These are phyloP conservation scores for Condylura cristata DNA, from an alignment of 2,113 vertebrate genomes.

Conservation along the genomic window DNA sequence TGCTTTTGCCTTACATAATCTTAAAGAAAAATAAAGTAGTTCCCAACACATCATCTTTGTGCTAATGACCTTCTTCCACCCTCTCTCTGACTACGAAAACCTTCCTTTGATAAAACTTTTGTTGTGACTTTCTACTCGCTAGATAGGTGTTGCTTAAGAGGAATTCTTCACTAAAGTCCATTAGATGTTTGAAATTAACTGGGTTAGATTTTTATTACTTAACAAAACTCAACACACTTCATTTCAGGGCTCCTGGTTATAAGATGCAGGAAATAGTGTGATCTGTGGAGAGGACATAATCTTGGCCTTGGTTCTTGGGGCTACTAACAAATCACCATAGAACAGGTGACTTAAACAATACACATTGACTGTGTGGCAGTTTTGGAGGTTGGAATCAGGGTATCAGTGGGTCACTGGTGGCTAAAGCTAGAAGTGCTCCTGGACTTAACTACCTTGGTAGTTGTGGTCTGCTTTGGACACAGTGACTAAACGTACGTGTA, in stretches of 20 bases:
- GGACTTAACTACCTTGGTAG: not conserved
- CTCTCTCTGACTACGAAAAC: no score
- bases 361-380: not conserved
- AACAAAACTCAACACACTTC: not conserved
- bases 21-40: no score
- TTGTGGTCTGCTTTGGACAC: not conserved
- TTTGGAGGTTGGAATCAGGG: not conserved
- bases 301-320: not conserved
- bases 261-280: not conserved
- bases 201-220: no score
- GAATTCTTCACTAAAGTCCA: no score
- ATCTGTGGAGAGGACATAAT: not conserved
- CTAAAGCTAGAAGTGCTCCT: not conserved
- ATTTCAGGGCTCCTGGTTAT: not conserved
- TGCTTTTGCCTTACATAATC: no score
- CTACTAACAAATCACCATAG: no score
- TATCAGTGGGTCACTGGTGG: not conserved
- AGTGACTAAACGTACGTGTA: not conserved
- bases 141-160: no score
- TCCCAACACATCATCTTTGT: no score
- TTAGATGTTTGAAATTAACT: no score
- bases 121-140: no score
- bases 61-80: no score
- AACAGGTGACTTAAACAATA: not conserved
- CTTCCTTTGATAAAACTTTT: no score